A percentile compares a stretch with the other conserved stretches of the same genome.
phyloP scores from a whole-genome alignment of 2,888 invertebrate genomes.

The Caenorhabditis plicata region DNA sequence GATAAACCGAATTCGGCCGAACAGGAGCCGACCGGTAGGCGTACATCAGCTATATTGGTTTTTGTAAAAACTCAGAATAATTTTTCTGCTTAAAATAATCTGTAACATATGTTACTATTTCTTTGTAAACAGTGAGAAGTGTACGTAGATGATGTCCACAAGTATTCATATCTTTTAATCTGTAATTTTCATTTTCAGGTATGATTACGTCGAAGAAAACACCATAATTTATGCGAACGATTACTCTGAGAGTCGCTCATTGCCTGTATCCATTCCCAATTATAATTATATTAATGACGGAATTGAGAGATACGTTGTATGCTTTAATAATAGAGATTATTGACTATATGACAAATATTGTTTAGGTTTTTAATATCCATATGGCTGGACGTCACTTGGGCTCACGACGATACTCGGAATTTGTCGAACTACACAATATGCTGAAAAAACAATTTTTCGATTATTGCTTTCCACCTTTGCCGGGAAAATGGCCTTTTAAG shows the following conservation, averaged over 20 bases:
- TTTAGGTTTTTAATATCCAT: conserved; percentile 85
- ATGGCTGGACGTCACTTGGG: conserved; percentile 98
- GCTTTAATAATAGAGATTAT: conserved; percentile 26
- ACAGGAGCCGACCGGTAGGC: too few species aligned
- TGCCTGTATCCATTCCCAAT: conserved; percentile 83
- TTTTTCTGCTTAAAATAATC: too few species aligned
- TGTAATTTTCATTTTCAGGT: conserved; percentile 14
- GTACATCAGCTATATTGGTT: too few species aligned
- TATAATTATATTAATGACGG: conserved; percentile 80
- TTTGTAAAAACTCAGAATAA: too few species aligned
- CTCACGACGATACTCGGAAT: conserved; percentile 92
- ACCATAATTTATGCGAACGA: conserved; percentile 61
- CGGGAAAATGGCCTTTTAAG: conserved; percentile 98
- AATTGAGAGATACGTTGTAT: conserved; percentile 84
- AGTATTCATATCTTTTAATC: background rate
- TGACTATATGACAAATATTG: conserved; percentile 1
- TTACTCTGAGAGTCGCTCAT: conserved; percentile 79
- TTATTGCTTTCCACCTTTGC: conserved; percentile 90
- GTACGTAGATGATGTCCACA: background rate
- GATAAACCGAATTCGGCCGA: too few species aligned
- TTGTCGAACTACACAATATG: conserved; percentile 70
- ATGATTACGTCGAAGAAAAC: conserved; percentile 47
- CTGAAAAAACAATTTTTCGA: conserved; percentile 64
- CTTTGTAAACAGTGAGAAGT: too few species aligned
- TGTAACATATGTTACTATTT: too few species aligned